phyloP scores from a whole-genome alignment of 2,888 invertebrate genomes.

The Heliconius ismenius region DNA sequence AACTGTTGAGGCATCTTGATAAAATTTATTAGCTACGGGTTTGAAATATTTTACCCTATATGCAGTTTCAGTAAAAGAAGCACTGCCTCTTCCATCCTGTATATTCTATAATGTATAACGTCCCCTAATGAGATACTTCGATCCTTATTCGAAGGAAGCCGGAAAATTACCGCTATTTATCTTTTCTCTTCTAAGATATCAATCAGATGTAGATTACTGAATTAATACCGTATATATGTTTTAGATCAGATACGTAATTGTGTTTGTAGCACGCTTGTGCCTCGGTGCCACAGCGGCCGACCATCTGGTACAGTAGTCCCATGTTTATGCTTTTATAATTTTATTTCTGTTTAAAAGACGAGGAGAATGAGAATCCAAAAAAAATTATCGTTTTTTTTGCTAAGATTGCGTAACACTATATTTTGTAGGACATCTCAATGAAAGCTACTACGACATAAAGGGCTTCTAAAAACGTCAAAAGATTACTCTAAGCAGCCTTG shows the following conservation, averaged over 20 bases:
- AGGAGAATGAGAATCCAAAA: too few relatives aligned
- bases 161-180: constrained; percentile 45
- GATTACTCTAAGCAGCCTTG: constrained; percentile 11
- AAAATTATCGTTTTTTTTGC: background rate
- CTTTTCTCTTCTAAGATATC: constrained; percentile 23
- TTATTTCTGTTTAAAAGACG: too few relatives aligned
- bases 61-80: too few relatives aligned
- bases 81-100: background rate
- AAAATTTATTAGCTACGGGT: too few relatives aligned
- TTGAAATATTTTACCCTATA: too few relatives aligned
- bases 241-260: too few relatives aligned
- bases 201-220: constrained; percentile 30
- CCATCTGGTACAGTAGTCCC: too few relatives aligned
- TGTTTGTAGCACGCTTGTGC: too few relatives aligned
- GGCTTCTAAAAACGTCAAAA: background rate
- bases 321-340: too few relatives aligned
- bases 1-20: too few relatives aligned
- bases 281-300: too few relatives aligned
- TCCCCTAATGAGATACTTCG: constrained; percentile 44
- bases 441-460: background rate
- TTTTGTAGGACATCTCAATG: background rate
- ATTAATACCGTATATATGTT: constrained; percentile 8
- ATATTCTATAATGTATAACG: constrained; percentile 34
- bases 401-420: background rate
- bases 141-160: constrained; percentile 40